Evolutionary conservation across 2,113 vertebrate species (phyloP).

Genomic region (Daubentonia madagascariensis): DNA sequence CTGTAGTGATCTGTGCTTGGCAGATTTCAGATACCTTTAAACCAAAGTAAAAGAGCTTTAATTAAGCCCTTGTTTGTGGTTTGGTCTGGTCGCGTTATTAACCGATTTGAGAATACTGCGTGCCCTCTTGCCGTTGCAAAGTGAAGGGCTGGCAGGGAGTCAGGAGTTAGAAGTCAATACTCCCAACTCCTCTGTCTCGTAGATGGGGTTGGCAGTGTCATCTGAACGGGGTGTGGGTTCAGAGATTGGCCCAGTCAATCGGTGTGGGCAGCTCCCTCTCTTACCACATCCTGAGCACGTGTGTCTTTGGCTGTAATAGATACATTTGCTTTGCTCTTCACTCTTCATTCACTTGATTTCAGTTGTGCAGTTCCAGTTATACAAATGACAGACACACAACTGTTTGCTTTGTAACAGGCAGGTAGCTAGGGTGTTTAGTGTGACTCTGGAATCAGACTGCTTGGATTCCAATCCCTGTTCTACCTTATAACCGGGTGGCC

Average conservation of each 20-base stretch:
- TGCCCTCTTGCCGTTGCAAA: not conserved
- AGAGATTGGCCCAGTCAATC: not conserved
- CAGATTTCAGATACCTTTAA: not conserved
- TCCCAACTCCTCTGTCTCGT: not conserved
- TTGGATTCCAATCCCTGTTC: not conserved
- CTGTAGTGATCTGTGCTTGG: not conserved
- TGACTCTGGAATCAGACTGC: not conserved
- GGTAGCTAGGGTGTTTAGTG: accelerated
- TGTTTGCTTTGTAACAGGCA: not conserved
- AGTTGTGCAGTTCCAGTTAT: accelerated
- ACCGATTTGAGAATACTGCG: accelerated
- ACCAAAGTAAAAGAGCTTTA: conserved; percentile 19
- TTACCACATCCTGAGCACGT: accelerated
- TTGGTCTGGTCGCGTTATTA: not conserved
- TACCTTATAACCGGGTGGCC: not conserved
- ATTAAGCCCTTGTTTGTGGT: not conserved
- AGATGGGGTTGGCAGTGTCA: not conserved
- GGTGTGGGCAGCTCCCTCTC: accelerated
- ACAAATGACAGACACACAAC: not conserved
- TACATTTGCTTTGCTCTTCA: too few relatives aligned
- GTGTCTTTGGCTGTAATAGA: not conserved
- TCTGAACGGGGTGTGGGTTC: accelerated
- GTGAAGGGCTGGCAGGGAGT: not conserved
- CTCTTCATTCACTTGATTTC: not conserved
- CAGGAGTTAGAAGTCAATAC: not conserved